phyloP scores from a whole-genome alignment of 2,797 vertebrate species.

The Cirrhinus mrigala region DNA sequence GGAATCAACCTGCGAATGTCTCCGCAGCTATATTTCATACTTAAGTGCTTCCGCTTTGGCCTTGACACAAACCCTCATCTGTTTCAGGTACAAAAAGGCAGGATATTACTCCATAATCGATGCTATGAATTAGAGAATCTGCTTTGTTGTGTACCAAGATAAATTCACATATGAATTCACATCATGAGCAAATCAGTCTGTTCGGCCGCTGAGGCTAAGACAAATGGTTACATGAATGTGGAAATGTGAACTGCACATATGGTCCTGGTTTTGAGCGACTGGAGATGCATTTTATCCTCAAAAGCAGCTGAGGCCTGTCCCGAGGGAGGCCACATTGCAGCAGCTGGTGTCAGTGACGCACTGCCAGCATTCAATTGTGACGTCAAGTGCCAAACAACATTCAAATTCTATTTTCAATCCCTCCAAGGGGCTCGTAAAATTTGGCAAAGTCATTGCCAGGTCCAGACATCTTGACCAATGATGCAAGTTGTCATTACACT shows the following conservation, averaged over 20 bases:
- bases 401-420: conserved; percentile 63
- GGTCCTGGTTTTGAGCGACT: conserved; percentile 70
- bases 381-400: conserved; percentile 68
- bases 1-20: background rate
- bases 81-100: background rate
- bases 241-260: conserved; percentile 66
- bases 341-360: conserved; percentile 74
- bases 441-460: conserved; percentile 4
- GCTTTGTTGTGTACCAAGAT: conserved; percentile 4
- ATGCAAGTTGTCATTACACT: background rate
- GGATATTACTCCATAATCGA: background rate
- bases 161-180: conserved; percentile 1
- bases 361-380: conserved; percentile 67
- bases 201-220: conserved; percentile 25
- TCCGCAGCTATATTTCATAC: background rate
- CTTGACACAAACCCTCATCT: background rate
- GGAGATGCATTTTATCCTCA: conserved; percentile 70
- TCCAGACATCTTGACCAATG: conserved; percentile 20
- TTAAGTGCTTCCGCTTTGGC: background rate
- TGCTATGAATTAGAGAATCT: background rate
- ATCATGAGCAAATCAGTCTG: conserved; percentile 28
- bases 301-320: conserved; percentile 74
- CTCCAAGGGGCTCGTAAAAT: conserved; percentile 21
- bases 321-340: conserved; percentile 64
- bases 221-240: conserved; percentile 39